Conservation (phyloP, 2,797 vertebrate genomes). For the Acanthurus leucopareius region DNA sequence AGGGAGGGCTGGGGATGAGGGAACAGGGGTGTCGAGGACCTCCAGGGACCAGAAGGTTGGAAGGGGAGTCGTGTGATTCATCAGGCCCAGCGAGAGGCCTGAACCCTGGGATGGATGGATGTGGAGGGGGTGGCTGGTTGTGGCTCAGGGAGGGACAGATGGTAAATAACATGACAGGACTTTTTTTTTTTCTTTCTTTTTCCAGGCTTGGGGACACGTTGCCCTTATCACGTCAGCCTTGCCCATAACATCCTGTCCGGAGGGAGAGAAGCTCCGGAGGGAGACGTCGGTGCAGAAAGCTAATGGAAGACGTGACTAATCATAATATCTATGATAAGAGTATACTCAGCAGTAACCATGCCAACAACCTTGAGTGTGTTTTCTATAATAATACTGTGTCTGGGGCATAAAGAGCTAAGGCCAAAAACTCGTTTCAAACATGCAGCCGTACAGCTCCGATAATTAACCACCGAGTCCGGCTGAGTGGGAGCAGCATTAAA, state of each 20-base stretch:
- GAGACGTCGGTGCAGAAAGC: constrained; percentile 44
- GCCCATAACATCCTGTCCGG: constrained; percentile 67
- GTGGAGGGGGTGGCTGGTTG: constrained; percentile 21
- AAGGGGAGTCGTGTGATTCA: constrained; percentile 48
- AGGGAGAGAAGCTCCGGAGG: constrained; percentile 23
- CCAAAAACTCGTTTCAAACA: constrained; percentile 42
- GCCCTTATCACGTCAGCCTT: constrained; percentile 62
- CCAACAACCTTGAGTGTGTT: constrained; percentile 61
- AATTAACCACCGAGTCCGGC: constrained; percentile 45
- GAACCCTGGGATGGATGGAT: constrained; percentile 30
- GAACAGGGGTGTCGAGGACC: constrained; percentile 38
- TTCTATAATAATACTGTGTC: constrained; percentile 55
- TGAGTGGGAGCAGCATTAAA: constrained; percentile 41
- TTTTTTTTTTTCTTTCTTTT: constrained; percentile 11
- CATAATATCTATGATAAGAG: constrained; percentile 65
- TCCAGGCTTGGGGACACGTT: constrained; percentile 50
- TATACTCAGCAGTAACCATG: constrained; percentile 59
- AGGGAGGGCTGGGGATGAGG: constrained; percentile 44
- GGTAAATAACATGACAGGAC: constrained; percentile 63
- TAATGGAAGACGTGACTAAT: constrained; percentile 71
- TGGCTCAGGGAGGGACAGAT: constrained; percentile 55
- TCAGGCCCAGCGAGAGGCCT: constrained; percentile 44
- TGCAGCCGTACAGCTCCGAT: constrained; percentile 48
- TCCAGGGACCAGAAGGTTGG: constrained; percentile 59
- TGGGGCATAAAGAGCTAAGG: constrained; percentile 28